Evolutionary conservation across 2,888 invertebrate species (phyloP), one percentile per base, ranked within the genome.

Genomic region (Latrodectus hesperus): DNA sequence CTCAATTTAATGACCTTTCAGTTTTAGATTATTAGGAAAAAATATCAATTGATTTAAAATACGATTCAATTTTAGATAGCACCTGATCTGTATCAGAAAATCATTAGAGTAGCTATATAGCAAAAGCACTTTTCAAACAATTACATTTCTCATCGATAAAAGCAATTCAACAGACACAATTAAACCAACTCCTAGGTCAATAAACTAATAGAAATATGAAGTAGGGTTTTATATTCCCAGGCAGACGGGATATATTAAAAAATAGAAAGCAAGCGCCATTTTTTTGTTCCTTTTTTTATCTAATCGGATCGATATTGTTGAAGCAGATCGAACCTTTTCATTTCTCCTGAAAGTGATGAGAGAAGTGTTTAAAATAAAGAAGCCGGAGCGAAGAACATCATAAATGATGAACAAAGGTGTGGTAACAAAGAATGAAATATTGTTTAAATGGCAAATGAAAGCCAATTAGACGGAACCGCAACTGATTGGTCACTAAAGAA

Each of bases 391-490:
- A 60, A 11, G 60, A 60, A 60, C 60, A 60, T 60, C 60, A 11
- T 60, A 60, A 60, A 60, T n/a, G 60, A n/a, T 12, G 60, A 60
- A 60, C 60, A 60, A 60, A 60, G 60, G 60, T 60, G 60, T 60
- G 17, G 22, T 17, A 11, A 14, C 52, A 9, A 3, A 26, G 52
- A 22, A 51, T 53, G 11, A 22, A 17, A 65, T 65, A 81, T 81
- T 81, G 81, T 81, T 73, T 73, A 73, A 26, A 38, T 26, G 52
- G 53, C 73, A 64, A 79, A 79, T 79, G 72, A 71, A 71, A 72
- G 72, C 72, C 79, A 81, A 81, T 81, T 81, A 81, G 73, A n/a
- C 22, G 53, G 55, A 55, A 52, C 73, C 74, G 51, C 74, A 67
- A 53, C 53, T 53, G 51, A 38, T 16, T 38, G 53, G 60, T n/a